Evolutionary conservation across 2,797 vertebrate species (phyloP).

Genomic region (Holocentrus rufus): DNA sequence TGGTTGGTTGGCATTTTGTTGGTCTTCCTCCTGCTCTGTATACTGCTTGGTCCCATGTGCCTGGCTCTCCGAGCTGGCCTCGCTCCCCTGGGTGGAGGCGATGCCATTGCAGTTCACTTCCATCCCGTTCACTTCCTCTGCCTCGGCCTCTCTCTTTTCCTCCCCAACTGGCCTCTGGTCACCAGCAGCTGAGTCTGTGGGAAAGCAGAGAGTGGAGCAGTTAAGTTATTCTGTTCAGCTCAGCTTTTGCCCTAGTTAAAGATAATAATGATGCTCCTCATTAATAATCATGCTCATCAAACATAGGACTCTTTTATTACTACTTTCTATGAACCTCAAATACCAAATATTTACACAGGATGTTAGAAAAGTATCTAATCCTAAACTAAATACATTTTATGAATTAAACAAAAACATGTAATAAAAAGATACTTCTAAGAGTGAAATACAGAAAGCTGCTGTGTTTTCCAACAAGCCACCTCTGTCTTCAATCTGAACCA

Average conservation of each 20-base stretch:
- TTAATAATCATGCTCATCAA: too few species aligned
- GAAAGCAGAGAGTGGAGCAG: background rate
- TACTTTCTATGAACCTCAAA: too few species aligned
- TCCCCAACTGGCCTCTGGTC: constrained; percentile 41
- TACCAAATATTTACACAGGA: too few species aligned
- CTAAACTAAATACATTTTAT: background rate
- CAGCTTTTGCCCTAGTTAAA: background rate
- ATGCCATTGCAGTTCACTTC: constrained; percentile 89
- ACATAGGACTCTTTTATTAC: too few species aligned
- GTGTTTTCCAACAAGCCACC: too few species aligned
- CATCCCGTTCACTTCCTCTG: constrained; percentile 65
- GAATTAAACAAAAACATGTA: too few species aligned
- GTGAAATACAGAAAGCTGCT: too few species aligned
- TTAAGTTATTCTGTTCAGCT: background rate
- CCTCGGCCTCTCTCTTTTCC: background rate
- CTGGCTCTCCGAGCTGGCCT: constrained; percentile 64
- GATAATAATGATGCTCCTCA: too few species aligned
- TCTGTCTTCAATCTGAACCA: background rate
- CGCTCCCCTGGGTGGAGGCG: constrained; percentile 63
- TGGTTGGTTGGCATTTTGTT: constrained; percentile 57
- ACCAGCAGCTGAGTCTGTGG: constrained; percentile 61
- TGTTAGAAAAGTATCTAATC: too few species aligned
- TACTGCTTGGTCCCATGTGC: constrained; percentile 71
- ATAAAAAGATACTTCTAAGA: too few species aligned
- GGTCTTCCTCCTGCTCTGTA: constrained; percentile 64